Evolutionary conservation across 1,140 invertebrate species (phyloP).

Genomic region (Papilio aristodemus): DNA sequence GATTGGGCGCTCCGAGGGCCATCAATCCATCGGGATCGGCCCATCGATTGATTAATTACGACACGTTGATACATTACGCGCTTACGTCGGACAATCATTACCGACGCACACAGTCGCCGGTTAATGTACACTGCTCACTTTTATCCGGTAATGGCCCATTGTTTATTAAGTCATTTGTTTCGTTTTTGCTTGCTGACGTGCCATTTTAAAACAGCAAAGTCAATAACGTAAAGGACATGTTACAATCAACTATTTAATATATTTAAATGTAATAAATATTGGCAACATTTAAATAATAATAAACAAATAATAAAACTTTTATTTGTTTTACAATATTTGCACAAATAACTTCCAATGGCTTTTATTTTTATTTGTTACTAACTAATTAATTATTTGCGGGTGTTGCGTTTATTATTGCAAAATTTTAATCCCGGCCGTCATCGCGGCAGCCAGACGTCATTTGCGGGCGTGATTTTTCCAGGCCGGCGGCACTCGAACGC

Average conservation of each 20-base stretch:
- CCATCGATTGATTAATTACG: slow-evolving; percentile 32
- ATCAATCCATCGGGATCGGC: slow-evolving; percentile 31
- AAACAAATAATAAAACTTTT: too few species aligned
- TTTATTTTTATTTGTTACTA: too few species aligned
- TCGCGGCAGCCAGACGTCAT: slow-evolving; percentile 26
- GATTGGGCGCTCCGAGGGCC: slow-evolving; percentile 20
- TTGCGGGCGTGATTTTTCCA: slow-evolving; percentile 30
- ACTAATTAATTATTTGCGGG: slow-evolving; percentile 11
- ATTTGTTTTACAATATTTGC: too few species aligned
- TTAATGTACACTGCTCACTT: slow-evolving; percentile 19
- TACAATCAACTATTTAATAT: neutral
- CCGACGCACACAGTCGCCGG: slow-evolving; percentile 1
- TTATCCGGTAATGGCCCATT: slow-evolving; percentile 12
- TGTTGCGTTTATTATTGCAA: slow-evolving; percentile 1
- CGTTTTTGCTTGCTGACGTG: slow-evolving; percentile 5
- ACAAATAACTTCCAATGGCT: too few species aligned
- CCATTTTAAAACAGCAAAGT: slow-evolving; percentile 4
- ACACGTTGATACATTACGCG: slow-evolving; percentile 28
- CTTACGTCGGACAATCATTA: slow-evolving; percentile 28
- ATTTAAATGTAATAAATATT: slow-evolving; percentile 1
- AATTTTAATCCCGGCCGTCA: slow-evolving; percentile 26
- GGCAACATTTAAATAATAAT: neutral
- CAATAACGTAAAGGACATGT: neutral
- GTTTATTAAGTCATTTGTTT: slow-evolving; percentile 22
- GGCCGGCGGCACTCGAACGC: slow-evolving; percentile 27